These are phyloP conservation scores for Coregonus sp. DNA, from an alignment of 2,797 vertebrate genomes.

Conservation along the genomic window DNA sequence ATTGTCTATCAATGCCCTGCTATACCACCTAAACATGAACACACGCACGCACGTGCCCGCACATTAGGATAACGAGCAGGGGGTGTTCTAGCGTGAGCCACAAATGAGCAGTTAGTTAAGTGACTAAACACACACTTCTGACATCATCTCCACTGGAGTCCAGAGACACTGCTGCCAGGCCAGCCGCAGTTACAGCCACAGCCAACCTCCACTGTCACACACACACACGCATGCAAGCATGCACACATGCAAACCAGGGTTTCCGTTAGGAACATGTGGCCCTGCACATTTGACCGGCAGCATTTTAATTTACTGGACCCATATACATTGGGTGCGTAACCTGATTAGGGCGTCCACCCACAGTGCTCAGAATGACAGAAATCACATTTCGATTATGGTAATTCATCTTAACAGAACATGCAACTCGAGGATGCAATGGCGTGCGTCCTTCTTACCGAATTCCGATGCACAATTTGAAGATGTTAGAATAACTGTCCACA, in stretches of 20 bases:
- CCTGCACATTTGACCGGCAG: no score
- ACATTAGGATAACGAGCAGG: constrained; percentile 66
- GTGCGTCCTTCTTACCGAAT: no score
- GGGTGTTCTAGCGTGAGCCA: constrained; percentile 64
- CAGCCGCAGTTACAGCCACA: constrained; percentile 46
- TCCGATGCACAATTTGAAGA: no score
- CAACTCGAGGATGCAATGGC: no score
- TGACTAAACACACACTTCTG: constrained; percentile 80
- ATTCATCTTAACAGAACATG: no score
- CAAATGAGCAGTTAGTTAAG: constrained; percentile 82
- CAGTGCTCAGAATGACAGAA: no score
- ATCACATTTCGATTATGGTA: no score
- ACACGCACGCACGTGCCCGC: constrained; percentile 26
- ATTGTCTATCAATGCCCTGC: background rate
- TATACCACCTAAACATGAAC: constrained; percentile 4
- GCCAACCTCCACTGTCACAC: constrained; percentile 25
- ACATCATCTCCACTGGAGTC: constrained; percentile 70
- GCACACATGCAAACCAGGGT: background rate
- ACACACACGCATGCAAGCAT: constrained; percentile 3
- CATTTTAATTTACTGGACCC: no score
- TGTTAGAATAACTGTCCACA: constrained; percentile 8
- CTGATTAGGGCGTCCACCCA: no score
- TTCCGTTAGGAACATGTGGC: no score
- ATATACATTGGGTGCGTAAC: no score
- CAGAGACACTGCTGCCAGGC: constrained; percentile 56